These are phyloP conservation scores for Timandra comae DNA, from an alignment of 2,888 invertebrate genomes.

Conservation along the genomic window DNA sequence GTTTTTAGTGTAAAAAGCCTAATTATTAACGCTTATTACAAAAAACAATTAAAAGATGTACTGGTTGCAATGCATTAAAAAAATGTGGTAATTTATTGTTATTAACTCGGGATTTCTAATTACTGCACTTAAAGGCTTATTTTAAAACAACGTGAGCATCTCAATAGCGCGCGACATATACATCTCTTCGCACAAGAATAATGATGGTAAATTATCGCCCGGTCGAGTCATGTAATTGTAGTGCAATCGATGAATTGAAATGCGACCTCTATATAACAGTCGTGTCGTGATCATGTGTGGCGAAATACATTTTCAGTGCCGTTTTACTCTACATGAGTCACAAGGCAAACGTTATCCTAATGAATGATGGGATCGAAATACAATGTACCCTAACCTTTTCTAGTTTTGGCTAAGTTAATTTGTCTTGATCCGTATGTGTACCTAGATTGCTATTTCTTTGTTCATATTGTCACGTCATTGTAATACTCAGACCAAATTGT, in stretches of 20 bases:
- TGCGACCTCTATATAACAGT: conserved; percentile 44
- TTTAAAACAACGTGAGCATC: conserved; percentile 22
- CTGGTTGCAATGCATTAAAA: conserved; percentile 9
- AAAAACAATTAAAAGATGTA: too few species aligned
- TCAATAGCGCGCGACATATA: conserved; percentile 31
- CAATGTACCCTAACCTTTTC: too few species aligned
- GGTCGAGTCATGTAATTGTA: conserved; percentile 50
- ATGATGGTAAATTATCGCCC: conserved; percentile 55
- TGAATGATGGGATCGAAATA: too few species aligned
- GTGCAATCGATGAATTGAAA: conserved; percentile 42
- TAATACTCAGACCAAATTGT: too few species aligned
- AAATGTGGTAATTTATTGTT: conserved; percentile 27
- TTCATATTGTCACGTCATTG: too few species aligned
- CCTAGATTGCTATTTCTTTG: too few species aligned
- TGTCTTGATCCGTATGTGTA: too few species aligned
- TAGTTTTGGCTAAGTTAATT: too few species aligned
- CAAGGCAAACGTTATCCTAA: too few species aligned
- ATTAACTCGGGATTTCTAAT: conserved; percentile 27
- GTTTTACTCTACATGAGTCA: neutral
- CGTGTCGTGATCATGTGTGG: conserved; percentile 26
- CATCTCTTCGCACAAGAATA: conserved; percentile 38
- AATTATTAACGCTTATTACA: too few species aligned
- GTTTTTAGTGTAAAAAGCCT: too few species aligned
- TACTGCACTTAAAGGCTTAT: conserved; percentile 21
- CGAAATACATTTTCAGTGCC: conserved; percentile 29